These are phyloP conservation scores for Tyto alba DNA, from an alignment of 2,113 vertebrate genomes.

Conservation along the genomic window DNA sequence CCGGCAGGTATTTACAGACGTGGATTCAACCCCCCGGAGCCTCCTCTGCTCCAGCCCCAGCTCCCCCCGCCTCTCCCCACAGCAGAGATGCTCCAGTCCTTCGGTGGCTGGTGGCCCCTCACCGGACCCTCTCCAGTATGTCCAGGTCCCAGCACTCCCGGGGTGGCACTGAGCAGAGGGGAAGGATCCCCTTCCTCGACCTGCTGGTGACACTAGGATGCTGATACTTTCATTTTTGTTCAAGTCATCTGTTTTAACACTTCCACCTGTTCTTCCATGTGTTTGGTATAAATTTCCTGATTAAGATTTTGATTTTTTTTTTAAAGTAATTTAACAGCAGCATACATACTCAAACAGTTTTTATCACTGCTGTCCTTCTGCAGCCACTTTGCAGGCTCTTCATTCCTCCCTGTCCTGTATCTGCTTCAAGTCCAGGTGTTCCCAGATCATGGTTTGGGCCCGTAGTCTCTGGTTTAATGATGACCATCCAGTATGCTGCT, in stretches of 20 bases:
- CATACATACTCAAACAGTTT: background rate
- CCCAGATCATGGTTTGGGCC: background rate
- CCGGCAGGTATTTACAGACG: too few relatives aligned
- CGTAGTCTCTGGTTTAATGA: too few relatives aligned
- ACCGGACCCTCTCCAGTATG: background rate
- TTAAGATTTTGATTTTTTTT: background rate
- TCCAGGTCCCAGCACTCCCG: background rate
- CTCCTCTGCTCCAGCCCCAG: background rate
- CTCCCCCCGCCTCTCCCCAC: background rate
- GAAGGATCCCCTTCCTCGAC: background rate
- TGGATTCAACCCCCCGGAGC: background rate
- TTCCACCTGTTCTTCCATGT: background rate
- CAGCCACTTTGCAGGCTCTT: background rate
- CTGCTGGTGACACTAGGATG: too few relatives aligned
- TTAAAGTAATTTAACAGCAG: too few relatives aligned
- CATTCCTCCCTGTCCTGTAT: background rate
- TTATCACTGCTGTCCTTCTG: background rate
- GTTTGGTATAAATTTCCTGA: background rate
- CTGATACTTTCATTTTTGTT: background rate
- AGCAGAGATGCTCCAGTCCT: background rate
- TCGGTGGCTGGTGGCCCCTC: fast-evolving
- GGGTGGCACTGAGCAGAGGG: background rate
- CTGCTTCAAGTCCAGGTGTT: background rate
- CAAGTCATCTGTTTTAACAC: background rate
- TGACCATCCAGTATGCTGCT: background rate